Conservation (phyloP, 1,140 invertebrate genomes). For the Lethrus apterus region DNA sequence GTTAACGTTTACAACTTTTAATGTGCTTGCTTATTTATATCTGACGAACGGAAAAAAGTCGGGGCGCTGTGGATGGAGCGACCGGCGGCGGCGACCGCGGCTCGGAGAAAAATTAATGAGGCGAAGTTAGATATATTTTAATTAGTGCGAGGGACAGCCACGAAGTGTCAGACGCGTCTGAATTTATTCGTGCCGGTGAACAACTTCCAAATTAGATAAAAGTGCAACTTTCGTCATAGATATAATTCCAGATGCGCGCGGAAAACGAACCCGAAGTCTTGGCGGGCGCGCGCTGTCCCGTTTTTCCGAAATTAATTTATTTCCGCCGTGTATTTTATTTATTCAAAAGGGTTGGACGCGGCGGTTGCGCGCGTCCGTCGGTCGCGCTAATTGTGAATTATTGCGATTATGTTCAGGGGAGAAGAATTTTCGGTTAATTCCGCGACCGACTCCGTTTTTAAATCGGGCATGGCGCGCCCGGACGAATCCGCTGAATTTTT, state of each 20-base stretch:
- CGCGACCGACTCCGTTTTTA: slow-evolving; percentile 21
- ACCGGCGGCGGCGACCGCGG: no score
- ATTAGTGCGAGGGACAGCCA: no score
- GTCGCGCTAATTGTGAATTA: slow-evolving; percentile 34
- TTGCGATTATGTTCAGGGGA: slow-evolving; percentile 25
- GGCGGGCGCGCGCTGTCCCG: slow-evolving; percentile 19
- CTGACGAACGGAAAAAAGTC: no score
- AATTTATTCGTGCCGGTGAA: no score
- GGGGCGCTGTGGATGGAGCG: no score
- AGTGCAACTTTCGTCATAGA: slow-evolving; percentile 29
- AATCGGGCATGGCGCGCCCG: slow-evolving; percentile 19
- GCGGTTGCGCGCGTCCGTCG: no score
- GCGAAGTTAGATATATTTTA: no score
- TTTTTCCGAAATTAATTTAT: slow-evolving; percentile 33
- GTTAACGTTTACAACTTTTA: no score
- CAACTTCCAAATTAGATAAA: slow-evolving; percentile 33
- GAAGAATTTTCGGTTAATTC: slow-evolving; percentile 19
- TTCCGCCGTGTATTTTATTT: slow-evolving; percentile 31
- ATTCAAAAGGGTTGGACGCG: slow-evolving; percentile 30
- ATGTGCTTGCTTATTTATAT: no score
- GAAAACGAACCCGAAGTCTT: no score
- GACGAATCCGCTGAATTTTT: slow-evolving; percentile 30
- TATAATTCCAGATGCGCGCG: slow-evolving; percentile 21
- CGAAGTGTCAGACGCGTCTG: no score
- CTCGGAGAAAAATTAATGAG: no score